phyloP scores from a whole-genome alignment of 2,888 invertebrate species.

The Dynastes hyllus region DNA sequence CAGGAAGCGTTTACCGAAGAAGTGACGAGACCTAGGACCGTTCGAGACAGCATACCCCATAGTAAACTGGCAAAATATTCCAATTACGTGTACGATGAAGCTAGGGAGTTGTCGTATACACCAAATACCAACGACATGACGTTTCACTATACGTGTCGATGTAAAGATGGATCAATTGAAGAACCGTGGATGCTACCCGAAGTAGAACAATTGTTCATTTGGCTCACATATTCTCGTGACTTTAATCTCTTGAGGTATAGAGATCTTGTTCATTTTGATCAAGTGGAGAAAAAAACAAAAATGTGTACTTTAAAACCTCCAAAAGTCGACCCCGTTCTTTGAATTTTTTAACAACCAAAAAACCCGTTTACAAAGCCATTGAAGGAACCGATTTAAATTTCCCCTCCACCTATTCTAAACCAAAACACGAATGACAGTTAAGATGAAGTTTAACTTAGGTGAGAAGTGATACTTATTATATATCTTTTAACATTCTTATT shows the following conservation, averaged over 20 bases:
- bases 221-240: slow-evolving; percentile 61
- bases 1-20: slow-evolving; percentile 62
- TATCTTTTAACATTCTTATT: slow-evolving; percentile 2
- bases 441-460: slow-evolving; percentile 61
- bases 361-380: too few species aligned
- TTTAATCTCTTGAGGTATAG: slow-evolving; percentile 57
- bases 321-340: slow-evolving; percentile 57
- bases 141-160: slow-evolving; percentile 57
- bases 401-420: slow-evolving; percentile 63
- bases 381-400: slow-evolving; percentile 51
- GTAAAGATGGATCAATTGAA: slow-evolving; percentile 62
- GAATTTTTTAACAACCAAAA: too few species aligned
- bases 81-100: slow-evolving; percentile 72
- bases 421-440: slow-evolving; percentile 62
- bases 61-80: slow-evolving; percentile 75
- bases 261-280: slow-evolving; percentile 56
- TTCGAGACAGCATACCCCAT: slow-evolving; percentile 78
- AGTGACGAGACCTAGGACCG: slow-evolving; percentile 70
- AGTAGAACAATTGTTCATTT: slow-evolving; percentile 69
- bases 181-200: slow-evolving; percentile 79
- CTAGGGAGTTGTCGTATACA: slow-evolving; percentile 70
- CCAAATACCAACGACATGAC: slow-evolving; percentile 53
- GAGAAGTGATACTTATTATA: slow-evolving; percentile 31
- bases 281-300: slow-evolving; percentile 54
- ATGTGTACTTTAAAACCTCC: slow-evolving; percentile 54